Evolutionary conservation across 2,888 invertebrate genomes (phyloP).

Genomic region (Eupithecia subfuscata): DNA sequence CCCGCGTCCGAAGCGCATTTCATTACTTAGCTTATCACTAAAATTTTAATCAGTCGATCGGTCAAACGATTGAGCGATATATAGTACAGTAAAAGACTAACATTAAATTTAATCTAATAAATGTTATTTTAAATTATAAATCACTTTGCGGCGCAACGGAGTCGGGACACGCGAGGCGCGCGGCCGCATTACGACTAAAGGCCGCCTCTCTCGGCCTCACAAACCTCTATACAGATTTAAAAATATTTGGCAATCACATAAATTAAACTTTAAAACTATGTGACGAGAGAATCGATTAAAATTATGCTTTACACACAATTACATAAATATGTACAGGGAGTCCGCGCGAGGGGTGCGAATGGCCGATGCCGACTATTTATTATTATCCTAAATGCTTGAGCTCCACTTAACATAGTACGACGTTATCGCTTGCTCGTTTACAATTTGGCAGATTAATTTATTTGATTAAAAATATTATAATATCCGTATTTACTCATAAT

Average conservation of each 20-base stretch:
- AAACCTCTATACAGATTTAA: constrained; percentile 78
- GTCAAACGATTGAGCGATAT: constrained; percentile 84
- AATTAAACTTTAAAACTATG: constrained; percentile 83
- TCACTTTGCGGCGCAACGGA: constrained; percentile 73
- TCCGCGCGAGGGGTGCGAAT: constrained; percentile 71
- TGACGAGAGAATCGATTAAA: constrained; percentile 83
- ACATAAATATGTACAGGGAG: constrained; percentile 73
- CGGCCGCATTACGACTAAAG: constrained; percentile 61
- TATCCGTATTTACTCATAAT: constrained; percentile 70
- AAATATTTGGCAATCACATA: constrained; percentile 83
- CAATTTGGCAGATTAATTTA: constrained; percentile 82
- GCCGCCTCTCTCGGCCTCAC: constrained; percentile 60
- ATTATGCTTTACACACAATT: constrained; percentile 82
- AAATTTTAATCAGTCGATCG: constrained; percentile 85
- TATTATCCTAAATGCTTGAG: constrained; percentile 80
- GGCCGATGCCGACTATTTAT: constrained; percentile 49
- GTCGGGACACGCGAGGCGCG: constrained; percentile 58
- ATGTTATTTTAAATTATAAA: constrained; percentile 83
- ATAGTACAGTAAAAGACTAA: constrained; percentile 84
- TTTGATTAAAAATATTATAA: constrained; percentile 79
- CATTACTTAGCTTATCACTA: constrained; percentile 83
- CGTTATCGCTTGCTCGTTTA: constrained; percentile 75
- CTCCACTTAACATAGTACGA: constrained; percentile 75
- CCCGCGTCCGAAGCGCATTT: constrained; percentile 51
- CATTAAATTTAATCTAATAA: constrained; percentile 84